Evolutionary conservation across 2,797 vertebrate species (phyloP).

Genomic region (Pyrrhura leucotis): DNA sequence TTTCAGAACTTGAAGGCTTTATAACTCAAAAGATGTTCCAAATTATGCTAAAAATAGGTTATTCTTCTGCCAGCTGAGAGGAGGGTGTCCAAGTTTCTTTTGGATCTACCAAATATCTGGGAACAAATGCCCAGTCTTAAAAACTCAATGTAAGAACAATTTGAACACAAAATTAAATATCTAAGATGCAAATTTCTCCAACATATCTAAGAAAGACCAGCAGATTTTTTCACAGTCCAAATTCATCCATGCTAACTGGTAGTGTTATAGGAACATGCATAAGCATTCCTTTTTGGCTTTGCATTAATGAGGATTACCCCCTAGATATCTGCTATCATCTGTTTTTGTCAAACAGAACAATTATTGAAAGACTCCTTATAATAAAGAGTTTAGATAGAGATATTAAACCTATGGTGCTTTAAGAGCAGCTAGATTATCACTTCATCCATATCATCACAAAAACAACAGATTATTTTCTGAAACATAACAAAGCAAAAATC

Average conservation of each 20-base stretch:
- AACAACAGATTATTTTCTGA: background rate
- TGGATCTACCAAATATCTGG: background rate
- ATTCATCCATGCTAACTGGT: background rate
- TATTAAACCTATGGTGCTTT: background rate
- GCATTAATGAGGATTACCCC: background rate
- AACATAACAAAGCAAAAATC: background rate
- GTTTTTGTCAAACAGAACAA: background rate
- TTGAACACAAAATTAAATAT: background rate
- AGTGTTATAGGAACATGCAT: background rate
- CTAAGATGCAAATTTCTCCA: background rate
- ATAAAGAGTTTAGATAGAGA: background rate
- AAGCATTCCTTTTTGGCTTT: background rate
- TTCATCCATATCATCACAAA: background rate
- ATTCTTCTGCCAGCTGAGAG: background rate
- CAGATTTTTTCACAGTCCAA: background rate
- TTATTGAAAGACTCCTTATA: background rate
- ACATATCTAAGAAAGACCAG: background rate
- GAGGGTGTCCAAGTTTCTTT: background rate
- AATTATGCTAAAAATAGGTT: background rate
- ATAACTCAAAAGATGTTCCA: background rate
- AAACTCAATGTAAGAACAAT: background rate
- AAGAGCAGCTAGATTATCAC: background rate
- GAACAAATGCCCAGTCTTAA: background rate
- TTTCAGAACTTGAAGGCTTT: background rate
- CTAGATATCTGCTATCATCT: background rate